These are phyloP conservation scores for Vidua macroura DNA, from an alignment of 2,113 vertebrate species.

Conservation along the genomic window DNA sequence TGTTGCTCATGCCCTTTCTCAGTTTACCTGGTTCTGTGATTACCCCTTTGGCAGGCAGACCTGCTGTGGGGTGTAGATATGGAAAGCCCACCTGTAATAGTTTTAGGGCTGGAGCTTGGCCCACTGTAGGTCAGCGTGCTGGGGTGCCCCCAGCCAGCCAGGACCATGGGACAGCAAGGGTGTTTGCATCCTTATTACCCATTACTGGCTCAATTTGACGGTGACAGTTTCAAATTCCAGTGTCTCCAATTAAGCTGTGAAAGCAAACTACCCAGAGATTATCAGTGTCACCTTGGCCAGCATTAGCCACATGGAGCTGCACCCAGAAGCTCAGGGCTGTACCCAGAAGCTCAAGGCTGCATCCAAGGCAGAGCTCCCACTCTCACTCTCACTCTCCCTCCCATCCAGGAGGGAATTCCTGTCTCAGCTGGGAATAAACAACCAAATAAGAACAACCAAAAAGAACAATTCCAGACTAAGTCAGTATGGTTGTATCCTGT, in stretches of 20 bases:
- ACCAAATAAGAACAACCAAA: not conserved
- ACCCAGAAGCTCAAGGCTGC: not conserved
- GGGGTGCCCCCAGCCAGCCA: not conserved
- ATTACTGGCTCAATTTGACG: not conserved
- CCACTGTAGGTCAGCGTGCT: not conserved
- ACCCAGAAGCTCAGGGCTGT: not conserved
- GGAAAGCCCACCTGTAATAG: not conserved
- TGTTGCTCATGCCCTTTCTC: not conserved
- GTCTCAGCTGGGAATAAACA: not conserved
- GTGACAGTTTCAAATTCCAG: not conserved
- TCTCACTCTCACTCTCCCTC: not conserved
- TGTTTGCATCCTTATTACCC: not conserved
- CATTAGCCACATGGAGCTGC: not conserved
- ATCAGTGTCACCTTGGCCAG: not conserved
- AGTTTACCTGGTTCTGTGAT: conserved; percentile 3
- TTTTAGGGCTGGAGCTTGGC: not conserved
- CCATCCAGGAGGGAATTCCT: not conserved
- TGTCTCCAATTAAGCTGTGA: not conserved
- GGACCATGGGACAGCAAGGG: not conserved
- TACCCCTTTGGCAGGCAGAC: not conserved
- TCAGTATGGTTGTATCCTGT: not conserved
- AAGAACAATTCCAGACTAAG: not conserved
- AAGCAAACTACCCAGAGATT: not conserved
- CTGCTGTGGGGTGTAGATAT: not conserved
- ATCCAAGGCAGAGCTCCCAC: not conserved